Evolutionary conservation across 2,113 vertebrate species (phyloP).

Genomic region (Psilopogon haemacephalus): DNA sequence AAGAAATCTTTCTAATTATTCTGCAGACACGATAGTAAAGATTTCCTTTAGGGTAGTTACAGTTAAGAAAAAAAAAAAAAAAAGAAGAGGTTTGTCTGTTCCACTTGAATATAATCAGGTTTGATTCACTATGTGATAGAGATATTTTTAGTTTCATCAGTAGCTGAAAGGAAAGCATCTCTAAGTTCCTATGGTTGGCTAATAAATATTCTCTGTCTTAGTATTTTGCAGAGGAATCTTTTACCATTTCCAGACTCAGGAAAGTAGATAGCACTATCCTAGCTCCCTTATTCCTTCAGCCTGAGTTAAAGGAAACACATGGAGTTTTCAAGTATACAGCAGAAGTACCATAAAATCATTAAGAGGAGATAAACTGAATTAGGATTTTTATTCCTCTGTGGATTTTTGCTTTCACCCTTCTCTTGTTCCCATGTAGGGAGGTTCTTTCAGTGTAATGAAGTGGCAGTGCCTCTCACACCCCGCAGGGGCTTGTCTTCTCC

Average conservation of each 20-base stretch:
- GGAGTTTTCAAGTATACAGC: not conserved
- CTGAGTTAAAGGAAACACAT: not conserved
- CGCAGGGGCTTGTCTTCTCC: not conserved
- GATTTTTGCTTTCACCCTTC: not conserved
- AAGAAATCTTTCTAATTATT: not conserved
- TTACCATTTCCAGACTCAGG: not conserved
- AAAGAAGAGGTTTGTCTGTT: not conserved
- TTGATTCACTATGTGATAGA: not conserved
- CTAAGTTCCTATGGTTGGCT: not conserved
- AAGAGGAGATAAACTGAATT: not conserved
- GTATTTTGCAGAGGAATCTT: not conserved
- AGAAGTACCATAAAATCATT: not conserved
- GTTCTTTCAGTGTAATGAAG: not conserved
- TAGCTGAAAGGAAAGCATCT: not conserved
- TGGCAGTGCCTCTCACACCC: not conserved
- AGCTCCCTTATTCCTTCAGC: not conserved
- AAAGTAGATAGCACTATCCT: not conserved
- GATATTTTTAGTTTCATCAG: not conserved
- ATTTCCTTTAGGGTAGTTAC: not conserved
- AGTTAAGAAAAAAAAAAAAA: not conserved
- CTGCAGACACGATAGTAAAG: not conserved
- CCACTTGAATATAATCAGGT: not conserved
- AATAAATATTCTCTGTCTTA: not conserved
- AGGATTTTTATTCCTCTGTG: not conserved
- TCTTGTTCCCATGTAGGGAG: not conserved